phyloP scores from a whole-genome alignment of 2,888 invertebrate genomes.

The Tetragonula carbonaria region DNA sequence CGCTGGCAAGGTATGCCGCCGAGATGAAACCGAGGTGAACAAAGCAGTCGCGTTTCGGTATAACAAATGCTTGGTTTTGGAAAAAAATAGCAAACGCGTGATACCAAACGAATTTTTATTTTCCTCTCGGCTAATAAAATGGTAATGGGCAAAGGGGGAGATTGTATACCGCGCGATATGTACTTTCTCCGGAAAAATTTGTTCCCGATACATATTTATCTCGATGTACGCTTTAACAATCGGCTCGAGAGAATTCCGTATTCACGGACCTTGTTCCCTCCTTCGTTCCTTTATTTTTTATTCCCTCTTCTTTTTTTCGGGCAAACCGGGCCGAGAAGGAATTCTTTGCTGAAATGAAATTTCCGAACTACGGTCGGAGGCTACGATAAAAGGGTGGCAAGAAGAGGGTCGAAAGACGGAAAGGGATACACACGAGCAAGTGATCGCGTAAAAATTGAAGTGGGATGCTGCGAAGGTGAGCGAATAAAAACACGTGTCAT shows the following conservation, averaged over 20 bases:
- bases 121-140: neutral
- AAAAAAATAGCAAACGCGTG: neutral
- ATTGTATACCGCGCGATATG: no score
- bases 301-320: neutral
- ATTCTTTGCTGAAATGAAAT: slow-evolving; percentile 12
- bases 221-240: neutral
- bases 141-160: neutral
- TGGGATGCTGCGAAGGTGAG: slow-evolving; percentile 10
- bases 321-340: neutral
- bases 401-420: neutral
- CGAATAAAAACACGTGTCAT: slow-evolving; percentile 44
- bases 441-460: slow-evolving; percentile 44
- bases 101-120: neutral
- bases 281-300: no score
- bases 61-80: slow-evolving; percentile 30
- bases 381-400: slow-evolving; percentile 10
- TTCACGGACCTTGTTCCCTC: neutral
- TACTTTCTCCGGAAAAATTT: neutral
- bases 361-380: slow-evolving; percentile 3
- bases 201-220: neutral
- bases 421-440: neutral
- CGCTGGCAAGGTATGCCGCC: neutral
- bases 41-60: neutral
- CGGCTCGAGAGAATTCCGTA: neutral
- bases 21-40: slow-evolving; percentile 33